These are phyloP conservation scores for Sisyra nigra DNA, from an alignment of 2,888 invertebrate genomes.

Conservation along the genomic window DNA sequence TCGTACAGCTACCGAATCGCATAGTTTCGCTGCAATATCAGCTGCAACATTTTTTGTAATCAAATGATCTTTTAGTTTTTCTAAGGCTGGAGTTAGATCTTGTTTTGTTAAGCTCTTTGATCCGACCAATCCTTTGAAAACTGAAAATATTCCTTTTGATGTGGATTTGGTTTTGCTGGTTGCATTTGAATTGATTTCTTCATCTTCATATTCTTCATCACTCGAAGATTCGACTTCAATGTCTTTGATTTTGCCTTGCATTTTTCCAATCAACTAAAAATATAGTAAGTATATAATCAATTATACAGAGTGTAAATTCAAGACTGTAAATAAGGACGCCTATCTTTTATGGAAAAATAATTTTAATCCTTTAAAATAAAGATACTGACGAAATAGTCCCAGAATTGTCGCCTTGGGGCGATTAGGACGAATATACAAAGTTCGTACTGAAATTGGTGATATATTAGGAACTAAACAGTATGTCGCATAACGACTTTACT, in stretches of 20 bases:
- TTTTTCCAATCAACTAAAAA: conserved; percentile 58
- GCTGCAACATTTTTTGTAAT: conserved; percentile 95
- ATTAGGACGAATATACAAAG: no score
- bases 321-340: no score
- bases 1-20: conserved; percentile 80
- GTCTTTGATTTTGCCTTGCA: conserved; percentile 70
- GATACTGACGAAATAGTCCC: no score
- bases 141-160: conserved; percentile 55
- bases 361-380: no score
- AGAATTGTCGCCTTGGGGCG: no score
- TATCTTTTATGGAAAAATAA: no score
- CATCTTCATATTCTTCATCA: conserved; percentile 42
- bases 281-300: conserved; percentile 1
- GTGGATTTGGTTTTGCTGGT: conserved; percentile 18
- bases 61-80: conserved; percentile 88
- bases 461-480: no score
- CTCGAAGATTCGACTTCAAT: conserved; percentile 64
- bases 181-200: conserved; percentile 19
- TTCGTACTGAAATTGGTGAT: no score
- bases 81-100: conserved; percentile 73
- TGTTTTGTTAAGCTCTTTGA: conserved; percentile 69
- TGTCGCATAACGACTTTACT: no score
- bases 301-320: no score
- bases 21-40: conserved; percentile 86
- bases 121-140: conserved; percentile 74